phyloP scores from a whole-genome alignment of 2,113 vertebrate species.

The Xerus inauris region DNA sequence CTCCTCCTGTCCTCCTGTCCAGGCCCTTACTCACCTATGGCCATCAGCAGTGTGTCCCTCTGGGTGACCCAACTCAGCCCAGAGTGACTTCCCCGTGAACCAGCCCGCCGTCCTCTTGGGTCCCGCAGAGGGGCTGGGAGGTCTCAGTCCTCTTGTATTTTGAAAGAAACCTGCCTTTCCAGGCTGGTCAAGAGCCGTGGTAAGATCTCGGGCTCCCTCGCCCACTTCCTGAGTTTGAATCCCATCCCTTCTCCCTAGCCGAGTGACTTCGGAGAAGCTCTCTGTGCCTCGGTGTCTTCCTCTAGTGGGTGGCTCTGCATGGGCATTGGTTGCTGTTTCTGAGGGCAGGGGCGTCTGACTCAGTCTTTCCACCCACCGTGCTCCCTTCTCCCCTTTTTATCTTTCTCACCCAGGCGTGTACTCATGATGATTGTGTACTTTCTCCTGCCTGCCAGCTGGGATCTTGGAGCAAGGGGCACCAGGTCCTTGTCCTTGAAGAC shows the following conservation, averaged over 20 bases:
- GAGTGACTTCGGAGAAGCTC: not conserved
- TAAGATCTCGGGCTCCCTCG: not conserved
- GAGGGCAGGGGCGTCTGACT: not conserved
- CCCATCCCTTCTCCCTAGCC: not conserved
- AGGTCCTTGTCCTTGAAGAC: not conserved
- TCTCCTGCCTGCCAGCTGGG: not conserved
- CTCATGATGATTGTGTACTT: not conserved
- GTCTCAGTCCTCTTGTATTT: not conserved
- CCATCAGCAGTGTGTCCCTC: not conserved
- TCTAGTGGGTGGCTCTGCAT: not conserved
- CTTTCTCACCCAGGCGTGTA: not conserved
- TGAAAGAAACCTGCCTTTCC: not conserved
- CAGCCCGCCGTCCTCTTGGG: not conserved
- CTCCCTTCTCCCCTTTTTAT: not conserved
- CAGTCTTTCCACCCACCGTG: not conserved
- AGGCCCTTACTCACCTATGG: not conserved
- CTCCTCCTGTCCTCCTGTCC: not conserved
- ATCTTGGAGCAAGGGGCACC: not conserved
- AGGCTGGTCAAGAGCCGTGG: not conserved
- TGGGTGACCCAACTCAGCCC: not conserved
- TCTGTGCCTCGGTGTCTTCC: not conserved
- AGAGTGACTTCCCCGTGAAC: rapidly evolving
- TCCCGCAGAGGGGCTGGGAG: not conserved
- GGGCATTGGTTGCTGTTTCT: not conserved
- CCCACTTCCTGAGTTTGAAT: not conserved